Percentiles rank a stretch among this genome's conserved stretches.
phyloP scores from a whole-genome alignment of 2,797 vertebrate genomes.

The Cynodonichthys magdalenae region DNA sequence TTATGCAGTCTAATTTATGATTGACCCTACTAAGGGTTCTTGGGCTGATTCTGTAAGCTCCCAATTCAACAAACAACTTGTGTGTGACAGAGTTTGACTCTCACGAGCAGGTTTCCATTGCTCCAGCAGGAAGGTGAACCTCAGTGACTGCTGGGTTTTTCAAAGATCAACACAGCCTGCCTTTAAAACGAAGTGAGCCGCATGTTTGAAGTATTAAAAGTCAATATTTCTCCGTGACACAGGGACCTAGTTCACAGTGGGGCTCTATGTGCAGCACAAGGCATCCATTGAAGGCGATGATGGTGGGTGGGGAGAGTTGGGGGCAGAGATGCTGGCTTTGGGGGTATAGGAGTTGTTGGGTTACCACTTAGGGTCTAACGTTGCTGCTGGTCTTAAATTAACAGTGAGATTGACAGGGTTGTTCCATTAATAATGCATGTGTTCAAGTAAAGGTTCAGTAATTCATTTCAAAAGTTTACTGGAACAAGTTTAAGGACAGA shows the following conservation, averaged over 20 bases:
- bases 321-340: slow-evolving; percentile 27
- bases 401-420: slow-evolving; percentile 12
- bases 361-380: slow-evolving; percentile 34
- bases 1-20: slow-evolving; percentile 1
- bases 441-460: not conserved
- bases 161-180: slow-evolving; percentile 58
- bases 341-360: slow-evolving; percentile 56
- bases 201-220: slow-evolving; percentile 75
- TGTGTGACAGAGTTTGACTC: slow-evolving; percentile 16
- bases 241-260: slow-evolving; percentile 57
- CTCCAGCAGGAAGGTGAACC: slow-evolving; percentile 54
- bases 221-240: slow-evolving; percentile 74
- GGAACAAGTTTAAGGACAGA: not conserved
- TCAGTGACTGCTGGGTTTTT: slow-evolving; percentile 25
- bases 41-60: slow-evolving; percentile 17
- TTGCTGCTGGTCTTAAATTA: slow-evolving; percentile 32
- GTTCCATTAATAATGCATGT: slow-evolving; percentile 1
- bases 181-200: slow-evolving; percentile 48
- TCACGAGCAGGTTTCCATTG: slow-evolving; percentile 35
- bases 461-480: not conserved
- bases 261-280: slow-evolving; percentile 69
- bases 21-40: slow-evolving; percentile 12
- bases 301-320: slow-evolving; percentile 5
- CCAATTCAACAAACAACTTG: slow-evolving; percentile 5
- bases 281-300: slow-evolving; percentile 62